A percentile compares a stretch with the other conserved stretches of the same genome.
phyloP scores from a whole-genome alignment of 2,888 invertebrate species.

The Watsonalla cultraria region DNA sequence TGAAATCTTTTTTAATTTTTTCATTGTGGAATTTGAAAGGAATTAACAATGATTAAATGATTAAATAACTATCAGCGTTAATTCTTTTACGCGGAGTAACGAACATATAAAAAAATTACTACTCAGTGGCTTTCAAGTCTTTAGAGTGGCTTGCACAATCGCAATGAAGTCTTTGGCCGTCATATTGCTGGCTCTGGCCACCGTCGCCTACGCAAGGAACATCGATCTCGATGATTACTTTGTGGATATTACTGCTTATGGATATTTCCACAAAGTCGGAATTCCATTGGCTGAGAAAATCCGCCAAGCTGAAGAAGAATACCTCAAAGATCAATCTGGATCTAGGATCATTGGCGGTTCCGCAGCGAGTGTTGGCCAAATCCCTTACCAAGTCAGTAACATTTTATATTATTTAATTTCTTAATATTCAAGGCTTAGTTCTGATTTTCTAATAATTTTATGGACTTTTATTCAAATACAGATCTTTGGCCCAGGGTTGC shows the following conservation, averaged over 20 bases:
- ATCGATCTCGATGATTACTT: conserved; percentile 14
- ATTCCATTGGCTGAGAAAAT: conserved; percentile 23
- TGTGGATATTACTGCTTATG: conserved; percentile 19
- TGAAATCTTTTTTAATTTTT: too few species aligned
- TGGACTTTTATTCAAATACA: too few species aligned
- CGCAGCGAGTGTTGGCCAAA: conserved; percentile 15
- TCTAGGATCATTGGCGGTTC: conserved; percentile 28
- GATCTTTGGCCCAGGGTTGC: too few species aligned
- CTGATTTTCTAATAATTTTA: background rate
- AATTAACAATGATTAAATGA: too few species aligned
- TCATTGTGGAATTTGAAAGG: too few species aligned
- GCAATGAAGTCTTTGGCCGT: conserved; percentile 22
- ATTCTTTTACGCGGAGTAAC: too few species aligned
- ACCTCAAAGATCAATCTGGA: conserved; percentile 4
- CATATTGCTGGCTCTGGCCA: conserved; percentile 21
- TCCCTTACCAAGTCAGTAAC: conserved; percentile 26
- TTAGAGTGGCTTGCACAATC: background rate
- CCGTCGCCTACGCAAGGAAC: conserved; percentile 15
- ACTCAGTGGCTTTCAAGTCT: background rate
- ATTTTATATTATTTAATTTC: background rate
- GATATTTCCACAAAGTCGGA: conserved; percentile 20
- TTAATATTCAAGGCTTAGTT: background rate
- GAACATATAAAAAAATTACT: background rate
- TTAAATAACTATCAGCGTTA: too few species aligned
- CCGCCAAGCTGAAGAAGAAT: conserved; percentile 11